A percentile compares a stretch with the other conserved stretches of the same genome.
Evolutionary conservation across 2,888 invertebrate species (phyloP).

Genomic region (Myopa testacea): DNA sequence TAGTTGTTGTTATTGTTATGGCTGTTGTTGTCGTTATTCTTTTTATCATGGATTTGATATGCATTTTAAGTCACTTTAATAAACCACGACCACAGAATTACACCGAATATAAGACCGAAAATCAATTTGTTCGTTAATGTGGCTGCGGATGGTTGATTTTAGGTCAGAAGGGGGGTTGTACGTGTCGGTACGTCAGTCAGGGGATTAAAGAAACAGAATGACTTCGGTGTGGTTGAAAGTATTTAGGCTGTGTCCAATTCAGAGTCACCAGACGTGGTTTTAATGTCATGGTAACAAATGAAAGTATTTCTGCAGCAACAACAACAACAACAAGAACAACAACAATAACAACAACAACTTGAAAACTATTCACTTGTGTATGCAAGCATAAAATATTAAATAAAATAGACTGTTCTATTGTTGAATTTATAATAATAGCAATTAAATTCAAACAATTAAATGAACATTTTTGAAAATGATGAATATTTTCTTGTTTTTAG

Average conservation of each 20-base stretch:
- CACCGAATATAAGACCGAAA: background rate
- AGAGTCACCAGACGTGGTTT: background rate
- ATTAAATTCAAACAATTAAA: no score
- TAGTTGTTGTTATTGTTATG: slow-evolving; percentile 20
- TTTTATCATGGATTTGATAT: background rate
- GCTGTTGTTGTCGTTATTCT: slow-evolving; percentile 4
- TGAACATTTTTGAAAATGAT: background rate
- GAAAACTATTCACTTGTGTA: no score
- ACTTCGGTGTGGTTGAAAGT: background rate
- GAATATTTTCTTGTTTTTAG: slow-evolving; percentile 65
- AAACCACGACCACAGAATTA: background rate
- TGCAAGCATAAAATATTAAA: no score
- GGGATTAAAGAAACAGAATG: no score
- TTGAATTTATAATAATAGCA: no score
- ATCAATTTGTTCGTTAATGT: slow-evolving; percentile 13
- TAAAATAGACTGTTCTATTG: no score
- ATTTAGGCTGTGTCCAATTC: slow-evolving; percentile 18
- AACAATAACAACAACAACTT: no score
- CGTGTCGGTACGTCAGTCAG: background rate
- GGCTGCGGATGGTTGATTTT: background rate
- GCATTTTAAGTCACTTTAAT: slow-evolving; percentile 14
- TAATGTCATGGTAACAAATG: no score
- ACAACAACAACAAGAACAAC: no score
- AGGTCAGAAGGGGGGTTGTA: background rate
- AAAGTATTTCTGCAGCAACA: no score